Evolutionary conservation across 2,888 invertebrate genomes (phyloP).

Genomic region (Thereva unica): DNA sequence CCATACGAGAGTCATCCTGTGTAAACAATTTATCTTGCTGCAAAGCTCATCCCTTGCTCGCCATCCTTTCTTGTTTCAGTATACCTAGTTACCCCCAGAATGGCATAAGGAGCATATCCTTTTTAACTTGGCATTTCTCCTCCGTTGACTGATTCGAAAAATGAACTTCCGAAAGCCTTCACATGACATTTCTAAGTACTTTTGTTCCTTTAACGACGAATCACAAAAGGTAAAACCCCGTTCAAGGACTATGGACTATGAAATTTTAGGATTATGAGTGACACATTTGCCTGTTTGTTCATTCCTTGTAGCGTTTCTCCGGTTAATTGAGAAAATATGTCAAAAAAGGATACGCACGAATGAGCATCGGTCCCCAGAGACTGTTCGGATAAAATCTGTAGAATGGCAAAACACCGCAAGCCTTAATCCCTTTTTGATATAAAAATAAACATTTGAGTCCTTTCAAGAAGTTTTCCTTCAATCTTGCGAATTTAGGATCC

Average conservation of each 20-base stretch:
- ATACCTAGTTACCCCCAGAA: background rate
- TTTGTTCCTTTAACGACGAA: background rate
- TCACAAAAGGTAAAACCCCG: slow-evolving; percentile 2
- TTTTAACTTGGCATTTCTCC: background rate
- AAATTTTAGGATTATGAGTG: slow-evolving; percentile 31
- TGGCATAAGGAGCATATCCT: background rate
- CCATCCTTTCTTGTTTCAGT: background rate
- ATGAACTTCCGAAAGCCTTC: background rate
- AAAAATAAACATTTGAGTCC: slow-evolving; percentile 14
- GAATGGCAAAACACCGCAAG: slow-evolving; percentile 15
- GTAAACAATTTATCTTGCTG: background rate
- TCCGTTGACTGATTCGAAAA: background rate
- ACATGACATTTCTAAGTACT: background rate
- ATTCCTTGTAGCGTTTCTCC: slow-evolving; percentile 21
- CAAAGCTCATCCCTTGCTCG: background rate
- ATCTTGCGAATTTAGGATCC: slow-evolving; percentile 13
- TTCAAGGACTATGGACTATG: slow-evolving; percentile 3
- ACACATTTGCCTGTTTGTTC: slow-evolving; percentile 24
- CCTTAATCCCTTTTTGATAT: slow-evolving; percentile 24
- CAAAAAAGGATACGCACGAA: slow-evolving; percentile 27
- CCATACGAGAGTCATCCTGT: background rate
- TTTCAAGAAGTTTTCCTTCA: background rate
- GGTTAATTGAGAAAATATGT: slow-evolving; percentile 36
- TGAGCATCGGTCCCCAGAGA: slow-evolving; percentile 9
- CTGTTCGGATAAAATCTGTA: slow-evolving; percentile 8